Base-by-base conservation (phyloP, 2,113 vertebrate species). In the Fulmarus glacialis region DNA sequence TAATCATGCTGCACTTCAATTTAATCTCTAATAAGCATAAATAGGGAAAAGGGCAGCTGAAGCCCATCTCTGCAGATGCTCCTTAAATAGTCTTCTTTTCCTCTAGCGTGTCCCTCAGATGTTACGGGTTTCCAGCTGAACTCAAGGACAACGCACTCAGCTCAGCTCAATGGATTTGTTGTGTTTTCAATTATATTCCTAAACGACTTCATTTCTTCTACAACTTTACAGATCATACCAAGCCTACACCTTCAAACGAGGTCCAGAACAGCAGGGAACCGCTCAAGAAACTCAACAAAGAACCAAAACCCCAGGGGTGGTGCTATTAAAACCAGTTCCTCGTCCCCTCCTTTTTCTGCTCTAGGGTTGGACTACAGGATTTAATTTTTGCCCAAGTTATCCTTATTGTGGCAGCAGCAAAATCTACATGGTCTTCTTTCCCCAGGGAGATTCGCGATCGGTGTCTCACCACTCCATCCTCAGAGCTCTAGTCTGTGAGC, bases 1-100 rank as follows among this genome's bases (percentile, higher is more conserved):
- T 90, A 86, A 95, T 79, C 93, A 82, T 47, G 71, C 89, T 82
- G 67, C 91, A 89, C 89, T 96, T 93, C 87, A 72, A 40, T 92
- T 88, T 68, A 12, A 3, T 95, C 81, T 82, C 96, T 92, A 93
- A 90, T 82, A 89, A 89, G 40, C 43, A 82, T 82, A 30, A 88
- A 81, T 82, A 75, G 62, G 94, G 77, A 89, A 92, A 71, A 91
- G 66, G 91, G 84, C 94, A 90, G 32, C 80, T 87, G 64, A 93
- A 79, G 56, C 56, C 77, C 59, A 71, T 83, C 68, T 86, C 53
- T 95, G 83, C 89, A 93, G 47, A 58, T 52, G 52, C 75, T 96
- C 30, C 11, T 93, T 80, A 84, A 87, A 87, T 17, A 82, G 36
- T 56, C 24, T 27, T 73, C 71, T 87, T 77, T 74, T 81, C 23